A percentile compares a stretch with the other conserved stretches of the same genome.
These are phyloP conservation scores for Sturnus vulgaris DNA, from an alignment of 2,113 vertebrate genomes.

Conservation along the genomic window DNA sequence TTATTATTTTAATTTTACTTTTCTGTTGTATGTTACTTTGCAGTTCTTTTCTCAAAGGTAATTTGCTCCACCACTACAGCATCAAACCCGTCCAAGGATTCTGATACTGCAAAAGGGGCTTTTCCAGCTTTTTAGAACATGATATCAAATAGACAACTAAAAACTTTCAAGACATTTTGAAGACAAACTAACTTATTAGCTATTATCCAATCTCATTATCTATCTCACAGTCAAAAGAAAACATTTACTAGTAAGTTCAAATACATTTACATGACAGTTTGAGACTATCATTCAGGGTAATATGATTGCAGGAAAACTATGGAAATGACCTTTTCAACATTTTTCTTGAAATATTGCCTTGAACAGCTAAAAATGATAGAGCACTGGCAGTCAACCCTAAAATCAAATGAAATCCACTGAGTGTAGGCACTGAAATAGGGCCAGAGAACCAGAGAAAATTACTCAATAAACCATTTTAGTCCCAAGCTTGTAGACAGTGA, in stretches of 20 bases:
- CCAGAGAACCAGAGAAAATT: not conserved
- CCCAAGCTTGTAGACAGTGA: not conserved
- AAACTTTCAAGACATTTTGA: not conserved
- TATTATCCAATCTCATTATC: not conserved
- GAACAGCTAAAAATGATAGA: not conserved
- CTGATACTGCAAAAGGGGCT: not conserved
- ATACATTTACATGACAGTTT: not conserved
- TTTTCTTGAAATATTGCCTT: not conserved
- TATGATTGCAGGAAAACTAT: not conserved
- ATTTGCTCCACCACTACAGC: not conserved
- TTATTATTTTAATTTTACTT: not conserved
- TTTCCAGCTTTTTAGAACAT: not conserved
- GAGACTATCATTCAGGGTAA: not conserved
- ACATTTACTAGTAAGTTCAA: not conserved
- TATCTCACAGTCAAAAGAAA: not conserved
- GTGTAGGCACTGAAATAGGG: not conserved
- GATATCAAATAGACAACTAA: not conserved
- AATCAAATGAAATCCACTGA: constrained; percentile 5
- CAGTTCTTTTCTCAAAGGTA: not conserved
- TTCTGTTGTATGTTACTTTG: not conserved
- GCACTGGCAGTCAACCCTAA: constrained; percentile 4
- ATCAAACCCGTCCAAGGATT: not conserved
- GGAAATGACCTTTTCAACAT: constrained; percentile 1
- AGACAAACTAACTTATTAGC: not conserved
- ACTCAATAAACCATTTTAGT: not conserved